phyloP scores from a whole-genome alignment of 2,797 vertebrate genomes.

The Intellagama lesueurii region DNA sequence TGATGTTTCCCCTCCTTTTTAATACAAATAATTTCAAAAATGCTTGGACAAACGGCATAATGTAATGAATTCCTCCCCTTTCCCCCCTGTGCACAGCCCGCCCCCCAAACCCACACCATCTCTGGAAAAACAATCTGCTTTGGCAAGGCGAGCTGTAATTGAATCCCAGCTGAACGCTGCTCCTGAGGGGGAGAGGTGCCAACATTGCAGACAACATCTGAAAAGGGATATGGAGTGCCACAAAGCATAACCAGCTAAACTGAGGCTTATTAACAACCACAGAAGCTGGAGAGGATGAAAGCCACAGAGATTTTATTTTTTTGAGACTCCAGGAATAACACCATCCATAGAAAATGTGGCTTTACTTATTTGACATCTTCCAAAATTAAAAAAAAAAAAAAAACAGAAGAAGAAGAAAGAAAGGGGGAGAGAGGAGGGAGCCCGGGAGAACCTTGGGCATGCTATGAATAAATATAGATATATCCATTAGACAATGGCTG shows the following conservation, averaged over 20 bases:
- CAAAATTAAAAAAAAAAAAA: not conserved
- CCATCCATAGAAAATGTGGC: constrained; percentile 17
- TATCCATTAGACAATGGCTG: not conserved
- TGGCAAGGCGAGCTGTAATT: constrained; percentile 70
- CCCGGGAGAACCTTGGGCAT: not conserved
- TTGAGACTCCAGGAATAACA: not conserved
- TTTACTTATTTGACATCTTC: not conserved
- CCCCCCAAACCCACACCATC: constrained; percentile 62
- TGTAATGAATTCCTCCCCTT: not conserved
- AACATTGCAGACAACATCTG: constrained; percentile 63
- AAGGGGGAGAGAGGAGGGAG: too few relatives aligned
- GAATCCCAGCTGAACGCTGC: constrained; percentile 76
- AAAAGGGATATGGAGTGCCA: constrained; percentile 59
- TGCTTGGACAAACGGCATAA: fast-evolving
- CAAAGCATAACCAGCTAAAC: constrained; percentile 51
- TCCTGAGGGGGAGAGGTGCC: constrained; percentile 70
- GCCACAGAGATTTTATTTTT: not conserved
- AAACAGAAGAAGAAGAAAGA: too few relatives aligned
- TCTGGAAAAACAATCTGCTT: constrained; percentile 72
- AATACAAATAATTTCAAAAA: not conserved
- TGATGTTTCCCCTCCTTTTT: fast-evolving
- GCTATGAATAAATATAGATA: not conserved
- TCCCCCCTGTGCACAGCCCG: not conserved
- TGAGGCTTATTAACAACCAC: constrained; percentile 20
- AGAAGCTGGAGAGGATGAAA: constrained; percentile 37